A percentile compares a stretch with the other conserved stretches of the same genome.
Evolutionary conservation across 1,140 invertebrate species (phyloP).

Genomic region (Saccostrea glomerata): DNA sequence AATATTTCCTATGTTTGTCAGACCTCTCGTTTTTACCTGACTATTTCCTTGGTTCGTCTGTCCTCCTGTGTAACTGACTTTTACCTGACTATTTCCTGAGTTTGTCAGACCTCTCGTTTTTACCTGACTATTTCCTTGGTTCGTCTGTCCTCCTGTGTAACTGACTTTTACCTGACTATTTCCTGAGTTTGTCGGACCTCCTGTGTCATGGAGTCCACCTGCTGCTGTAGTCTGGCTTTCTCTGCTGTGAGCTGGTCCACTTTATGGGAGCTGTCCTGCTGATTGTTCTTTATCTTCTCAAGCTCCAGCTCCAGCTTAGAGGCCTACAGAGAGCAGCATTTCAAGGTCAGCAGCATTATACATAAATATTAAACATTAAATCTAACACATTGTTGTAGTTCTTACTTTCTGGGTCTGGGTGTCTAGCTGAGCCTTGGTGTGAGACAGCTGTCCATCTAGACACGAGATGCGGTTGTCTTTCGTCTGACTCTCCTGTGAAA

Average conservation of each 20-base stretch:
- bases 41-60: neutral
- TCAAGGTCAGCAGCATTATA: neutral
- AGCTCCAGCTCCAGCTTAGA: conserved; percentile 58
- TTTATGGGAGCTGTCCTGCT: conserved; percentile 56
- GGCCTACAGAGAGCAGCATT: conserved; percentile 40
- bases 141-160: neutral
- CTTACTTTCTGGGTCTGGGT: conserved; percentile 61
- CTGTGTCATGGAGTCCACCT: conserved; percentile 51
- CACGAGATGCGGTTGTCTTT: conserved; percentile 66
- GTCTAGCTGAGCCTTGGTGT: conserved; percentile 62
- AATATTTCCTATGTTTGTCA: no score
- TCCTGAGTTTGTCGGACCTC: conserved; percentile 50
- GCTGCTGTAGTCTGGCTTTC: conserved; percentile 58
- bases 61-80: neutral
- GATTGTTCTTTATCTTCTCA: conserved; percentile 56
- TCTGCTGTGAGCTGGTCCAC: conserved; percentile 57
- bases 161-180: conserved; percentile 52
- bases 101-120: conserved; percentile 40
- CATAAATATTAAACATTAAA: no score
- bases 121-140: conserved; percentile 38
- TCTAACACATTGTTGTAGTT: no score
- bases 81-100: conserved; percentile 49
- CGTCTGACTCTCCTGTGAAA: conserved; percentile 65
- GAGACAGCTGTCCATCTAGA: conserved; percentile 61
- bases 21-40: conserved; percentile 29